Conservation (phyloP, 2,888 invertebrate genomes). For the Euplagia quadripunctaria region DNA sequence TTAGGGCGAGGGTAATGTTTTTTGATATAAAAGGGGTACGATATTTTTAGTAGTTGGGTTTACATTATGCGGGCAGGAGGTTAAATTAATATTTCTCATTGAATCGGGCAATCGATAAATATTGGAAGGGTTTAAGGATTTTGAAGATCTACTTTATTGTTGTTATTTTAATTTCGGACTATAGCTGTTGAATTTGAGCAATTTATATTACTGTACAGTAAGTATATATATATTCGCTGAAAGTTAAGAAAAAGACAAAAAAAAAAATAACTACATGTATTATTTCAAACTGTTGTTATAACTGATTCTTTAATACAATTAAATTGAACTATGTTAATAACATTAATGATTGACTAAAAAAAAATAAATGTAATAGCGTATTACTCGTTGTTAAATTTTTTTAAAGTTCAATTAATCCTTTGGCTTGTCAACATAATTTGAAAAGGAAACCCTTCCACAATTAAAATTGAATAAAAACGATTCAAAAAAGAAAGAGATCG, state of each 20-base stretch:
- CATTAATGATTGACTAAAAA: conserved; percentile 16
- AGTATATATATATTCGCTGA: neutral
- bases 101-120: conserved; percentile 51
- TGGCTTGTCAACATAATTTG: conserved; percentile 75
- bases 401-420: conserved; percentile 72
- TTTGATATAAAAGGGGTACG: conserved; percentile 73
- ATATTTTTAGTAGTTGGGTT: conserved; percentile 67
- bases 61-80: conserved; percentile 74
- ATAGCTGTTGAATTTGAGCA: neutral
- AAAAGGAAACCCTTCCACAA: conserved; percentile 74
- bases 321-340: conserved; percentile 12
- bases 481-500: conserved; percentile 72
- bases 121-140: conserved; percentile 62
- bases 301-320: conserved; percentile 1
- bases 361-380: conserved; percentile 20
- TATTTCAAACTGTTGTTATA: neutral
- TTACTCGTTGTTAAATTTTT: conserved; percentile 40
- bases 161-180: neutral
- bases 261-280: neutral
- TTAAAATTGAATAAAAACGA: conserved; percentile 76
- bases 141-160: conserved; percentile 43
- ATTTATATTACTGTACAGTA: neutral
- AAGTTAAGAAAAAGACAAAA: no score
- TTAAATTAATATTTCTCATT: conserved; percentile 69
- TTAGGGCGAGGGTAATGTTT: conserved; percentile 79